Conservation (phyloP, 2,113 vertebrate species). For the Brevimyrus niger region DNA sequence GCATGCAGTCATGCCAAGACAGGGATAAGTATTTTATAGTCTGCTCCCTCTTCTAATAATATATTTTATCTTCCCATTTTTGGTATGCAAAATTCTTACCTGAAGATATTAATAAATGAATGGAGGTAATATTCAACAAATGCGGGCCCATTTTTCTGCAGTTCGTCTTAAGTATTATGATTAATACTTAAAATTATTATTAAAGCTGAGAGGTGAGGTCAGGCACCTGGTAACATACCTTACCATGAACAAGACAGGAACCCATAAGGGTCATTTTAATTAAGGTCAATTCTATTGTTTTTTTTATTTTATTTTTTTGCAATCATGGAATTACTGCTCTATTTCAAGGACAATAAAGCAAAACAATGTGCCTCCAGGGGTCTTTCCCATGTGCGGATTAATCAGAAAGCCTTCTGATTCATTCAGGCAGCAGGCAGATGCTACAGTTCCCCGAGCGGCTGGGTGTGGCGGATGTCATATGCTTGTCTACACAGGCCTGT, state of each 20-base stretch:
- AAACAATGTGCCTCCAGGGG: slow-evolving; percentile 18
- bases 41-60: neutral
- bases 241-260: neutral
- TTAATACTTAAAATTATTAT: neutral
- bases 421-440: neutral
- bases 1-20: neutral
- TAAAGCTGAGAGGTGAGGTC: neutral
- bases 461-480: neutral
- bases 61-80: neutral
- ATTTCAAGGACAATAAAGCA: slow-evolving; percentile 8
- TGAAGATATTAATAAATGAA: neutral
- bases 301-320: neutral
- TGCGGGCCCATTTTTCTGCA: neutral
- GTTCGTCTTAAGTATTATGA: neutral
- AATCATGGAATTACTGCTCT: neutral
- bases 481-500: neutral
- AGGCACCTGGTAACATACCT: neutral
- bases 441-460: neutral
- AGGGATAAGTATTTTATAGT: neutral
- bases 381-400: slow-evolving; percentile 24
- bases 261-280: neutral
- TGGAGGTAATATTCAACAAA: neutral
- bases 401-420: neutral
- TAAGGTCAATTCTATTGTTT: neutral
- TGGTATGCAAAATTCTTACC: neutral